Conservation (phyloP, 1,140 invertebrate species). For the Drosophila takahashii region DNA sequence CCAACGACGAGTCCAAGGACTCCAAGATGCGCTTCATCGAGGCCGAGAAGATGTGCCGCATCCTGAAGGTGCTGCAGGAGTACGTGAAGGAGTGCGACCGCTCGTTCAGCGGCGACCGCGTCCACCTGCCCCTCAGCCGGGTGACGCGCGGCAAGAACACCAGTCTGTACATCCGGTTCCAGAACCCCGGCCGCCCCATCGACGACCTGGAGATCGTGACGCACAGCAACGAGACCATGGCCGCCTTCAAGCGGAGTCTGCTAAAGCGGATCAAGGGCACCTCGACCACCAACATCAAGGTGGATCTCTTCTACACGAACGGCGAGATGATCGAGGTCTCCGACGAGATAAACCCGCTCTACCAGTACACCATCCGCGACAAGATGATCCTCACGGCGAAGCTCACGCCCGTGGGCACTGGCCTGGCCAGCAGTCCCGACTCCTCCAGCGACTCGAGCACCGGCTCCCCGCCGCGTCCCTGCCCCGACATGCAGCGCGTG, state of each 20-base stretch:
- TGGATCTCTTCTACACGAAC: constrained; percentile 94
- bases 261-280: constrained; percentile 90
- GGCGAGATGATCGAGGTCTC: constrained; percentile 94
- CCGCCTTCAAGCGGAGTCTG: constrained; percentile 87
- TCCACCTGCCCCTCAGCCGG: constrained; percentile 88
- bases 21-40: constrained; percentile 86
- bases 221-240: constrained; percentile 95
- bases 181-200: constrained; percentile 94
- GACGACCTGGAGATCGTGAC: constrained; percentile 97
- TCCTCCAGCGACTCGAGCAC: constrained; percentile 86
- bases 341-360: constrained; percentile 95
- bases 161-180: constrained; percentile 94
- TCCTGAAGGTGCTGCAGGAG: constrained; percentile 97
- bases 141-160: constrained; percentile 96
- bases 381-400: constrained; percentile 97
- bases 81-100: constrained; percentile 98
- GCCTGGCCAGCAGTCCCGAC: constrained; percentile 93
- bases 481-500: constrained; percentile 87
- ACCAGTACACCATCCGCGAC: constrained; percentile 94
- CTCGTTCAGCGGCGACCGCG: constrained; percentile 94
- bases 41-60: constrained; percentile 95
- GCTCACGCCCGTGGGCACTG: constrained; percentile 91
- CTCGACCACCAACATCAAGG: constrained; percentile 90
- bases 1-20: constrained; percentile 75
- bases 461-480: constrained; percentile 92